Evolutionary conservation across 2,113 vertebrate genomes (phyloP).

Genomic region (Bos taurus): DNA sequence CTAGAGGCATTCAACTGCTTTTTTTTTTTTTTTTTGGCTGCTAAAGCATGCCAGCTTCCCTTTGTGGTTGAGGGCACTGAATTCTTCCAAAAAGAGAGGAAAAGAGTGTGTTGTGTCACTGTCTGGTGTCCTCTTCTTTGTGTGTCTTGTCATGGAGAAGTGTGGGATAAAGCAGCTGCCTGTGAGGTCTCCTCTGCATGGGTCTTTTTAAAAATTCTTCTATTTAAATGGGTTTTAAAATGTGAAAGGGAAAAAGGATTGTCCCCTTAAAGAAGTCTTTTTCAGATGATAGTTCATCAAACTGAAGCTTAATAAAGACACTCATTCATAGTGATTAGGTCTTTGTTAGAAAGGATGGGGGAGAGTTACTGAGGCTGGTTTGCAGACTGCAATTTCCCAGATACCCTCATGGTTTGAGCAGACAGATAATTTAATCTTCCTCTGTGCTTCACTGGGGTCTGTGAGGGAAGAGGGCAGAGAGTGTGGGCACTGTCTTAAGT

Average conservation of each 20-base stretch:
- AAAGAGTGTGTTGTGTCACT: not conserved
- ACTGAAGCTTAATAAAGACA: not conserved
- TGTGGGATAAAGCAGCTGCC: not conserved
- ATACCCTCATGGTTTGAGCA: not conserved
- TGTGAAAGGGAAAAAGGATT: not conserved
- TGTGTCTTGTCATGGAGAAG: constrained; percentile 13
- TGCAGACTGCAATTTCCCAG: not conserved
- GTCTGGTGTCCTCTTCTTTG: not conserved
- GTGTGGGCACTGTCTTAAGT: not conserved
- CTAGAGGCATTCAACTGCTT: not conserved
- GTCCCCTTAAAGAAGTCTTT: not conserved
- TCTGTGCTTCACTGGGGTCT: not conserved
- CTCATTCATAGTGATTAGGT: not conserved
- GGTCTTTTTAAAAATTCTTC: not conserved
- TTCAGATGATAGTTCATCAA: not conserved
- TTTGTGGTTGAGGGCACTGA: not conserved
- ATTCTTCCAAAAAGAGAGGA: not conserved
- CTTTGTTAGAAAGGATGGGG: not conserved
- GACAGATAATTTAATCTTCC: not conserved
- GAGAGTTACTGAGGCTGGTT: not conserved
- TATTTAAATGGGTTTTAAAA: not conserved
- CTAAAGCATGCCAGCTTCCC: not conserved
- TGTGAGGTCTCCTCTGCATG: not conserved
- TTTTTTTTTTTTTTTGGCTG: not conserved
- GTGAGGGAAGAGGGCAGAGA: not conserved